phyloP scores from a whole-genome alignment of 2,113 vertebrate species.

The Ceyx margarethae region DNA sequence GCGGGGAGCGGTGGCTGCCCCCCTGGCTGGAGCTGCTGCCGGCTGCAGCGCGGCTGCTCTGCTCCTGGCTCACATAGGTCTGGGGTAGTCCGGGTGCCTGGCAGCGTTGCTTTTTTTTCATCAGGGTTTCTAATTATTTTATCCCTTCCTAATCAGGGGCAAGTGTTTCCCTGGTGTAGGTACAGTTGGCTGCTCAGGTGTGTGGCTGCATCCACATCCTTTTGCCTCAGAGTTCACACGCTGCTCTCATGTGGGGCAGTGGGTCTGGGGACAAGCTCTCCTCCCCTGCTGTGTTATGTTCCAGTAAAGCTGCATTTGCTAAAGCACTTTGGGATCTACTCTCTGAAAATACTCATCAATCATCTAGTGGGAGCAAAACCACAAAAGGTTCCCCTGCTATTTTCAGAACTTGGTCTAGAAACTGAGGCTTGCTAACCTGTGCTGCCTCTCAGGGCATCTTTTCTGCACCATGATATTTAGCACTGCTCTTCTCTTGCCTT shows the following conservation, averaged over 20 bases:
- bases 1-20: background rate
- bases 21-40: background rate
- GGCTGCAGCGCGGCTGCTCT: background rate
- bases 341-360: background rate
- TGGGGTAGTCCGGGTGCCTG: accelerated
- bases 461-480: background rate
- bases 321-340: background rate
- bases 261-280: background rate
- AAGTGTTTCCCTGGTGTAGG: background rate
- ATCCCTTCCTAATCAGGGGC: background rate
- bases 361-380: background rate
- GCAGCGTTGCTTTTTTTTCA: accelerated
- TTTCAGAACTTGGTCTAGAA: background rate
- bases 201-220: accelerated
- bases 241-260: accelerated
- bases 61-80: background rate
- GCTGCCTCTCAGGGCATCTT: background rate
- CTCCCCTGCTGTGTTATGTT: background rate
- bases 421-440: background rate
- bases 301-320: background rate
- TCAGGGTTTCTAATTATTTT: background rate
- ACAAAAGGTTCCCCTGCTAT: background rate
- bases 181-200: background rate
- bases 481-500: background rate
- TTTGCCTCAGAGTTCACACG: background rate